These are phyloP conservation scores for Cantharis rufa DNA, from an alignment of 2,888 invertebrate genomes.

Conservation along the genomic window DNA sequence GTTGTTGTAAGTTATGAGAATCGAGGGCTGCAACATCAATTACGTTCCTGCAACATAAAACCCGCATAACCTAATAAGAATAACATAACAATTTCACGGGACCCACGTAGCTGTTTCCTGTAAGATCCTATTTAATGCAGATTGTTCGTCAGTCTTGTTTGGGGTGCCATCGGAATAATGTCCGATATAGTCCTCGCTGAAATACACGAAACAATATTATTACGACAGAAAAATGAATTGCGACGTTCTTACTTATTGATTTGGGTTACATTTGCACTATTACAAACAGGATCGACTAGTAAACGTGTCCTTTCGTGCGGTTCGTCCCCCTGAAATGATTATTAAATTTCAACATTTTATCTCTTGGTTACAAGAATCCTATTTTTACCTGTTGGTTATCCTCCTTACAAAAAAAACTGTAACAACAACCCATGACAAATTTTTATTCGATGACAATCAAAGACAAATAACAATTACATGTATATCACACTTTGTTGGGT, in stretches of 20 bases:
- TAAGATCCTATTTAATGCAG: conserved; percentile 84
- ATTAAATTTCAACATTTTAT: neutral
- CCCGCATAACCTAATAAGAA: neutral
- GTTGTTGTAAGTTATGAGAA: conserved; percentile 84
- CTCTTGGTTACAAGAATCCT: neutral
- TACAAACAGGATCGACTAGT: conserved; percentile 75
- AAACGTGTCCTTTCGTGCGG: conserved; percentile 79
- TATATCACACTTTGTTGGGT: conserved; percentile 6
- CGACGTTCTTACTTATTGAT: conserved; percentile 61
- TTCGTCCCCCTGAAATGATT: conserved; percentile 58
- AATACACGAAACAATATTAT: conserved; percentile 22
- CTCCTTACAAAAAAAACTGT: conserved; percentile 71
- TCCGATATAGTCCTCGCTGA: conserved; percentile 68
- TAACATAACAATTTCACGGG: neutral
- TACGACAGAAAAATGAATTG: neutral
- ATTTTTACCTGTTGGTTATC: conserved; percentile 67
- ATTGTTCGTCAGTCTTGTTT: conserved; percentile 88
- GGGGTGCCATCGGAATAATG: conserved; percentile 67
- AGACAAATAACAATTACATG: neutral
- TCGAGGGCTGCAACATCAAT: conserved; percentile 93
- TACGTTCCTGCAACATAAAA: conserved; percentile 70
- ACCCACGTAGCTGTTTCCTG: conserved; percentile 88
- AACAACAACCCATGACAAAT: conserved; percentile 69
- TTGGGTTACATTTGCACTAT: conserved; percentile 72
- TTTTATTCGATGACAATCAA: conserved; percentile 5